Percentiles rank a stretch among this genome's conserved stretches.
Conservation (phyloP, 2,797 vertebrate species). For the Betta splendens region DNA sequence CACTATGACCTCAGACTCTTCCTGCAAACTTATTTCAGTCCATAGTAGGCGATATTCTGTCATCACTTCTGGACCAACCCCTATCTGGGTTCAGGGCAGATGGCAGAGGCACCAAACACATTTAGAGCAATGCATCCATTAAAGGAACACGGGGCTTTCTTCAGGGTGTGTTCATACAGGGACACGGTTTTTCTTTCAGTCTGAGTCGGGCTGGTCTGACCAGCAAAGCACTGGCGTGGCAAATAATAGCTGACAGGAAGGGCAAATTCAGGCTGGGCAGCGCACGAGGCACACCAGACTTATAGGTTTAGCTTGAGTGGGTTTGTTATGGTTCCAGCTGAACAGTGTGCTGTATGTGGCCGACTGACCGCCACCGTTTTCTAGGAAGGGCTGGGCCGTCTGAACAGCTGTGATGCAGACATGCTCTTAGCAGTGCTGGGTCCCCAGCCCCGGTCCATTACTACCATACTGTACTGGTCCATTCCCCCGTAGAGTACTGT, state of each 20-base stretch:
- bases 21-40: slow-evolving; percentile 14
- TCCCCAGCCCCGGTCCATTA: too few relatives aligned
- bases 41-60: slow-evolving; percentile 23
- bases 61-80: slow-evolving; percentile 38
- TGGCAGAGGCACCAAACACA: slow-evolving; percentile 10
- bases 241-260: slow-evolving; percentile 41
- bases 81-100: slow-evolving; percentile 26
- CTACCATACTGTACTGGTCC: too few relatives aligned
- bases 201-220: slow-evolving; percentile 29
- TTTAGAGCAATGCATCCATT: slow-evolving; percentile 18
- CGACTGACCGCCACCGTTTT: slow-evolving; percentile 21
- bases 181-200: slow-evolving; percentile 17
- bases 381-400: slow-evolving; percentile 11
- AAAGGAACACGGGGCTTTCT: slow-evolving; percentile 20
- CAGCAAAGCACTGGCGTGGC: slow-evolving; percentile 26
- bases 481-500: too few relatives aligned
- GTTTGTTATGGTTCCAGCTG: slow-evolving; percentile 46
- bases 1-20: slow-evolving; percentile 1
- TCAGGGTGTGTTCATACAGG: slow-evolving; percentile 25
- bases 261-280: slow-evolving; percentile 45
- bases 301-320: slow-evolving; percentile 33
- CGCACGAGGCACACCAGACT: slow-evolving; percentile 45
- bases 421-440: slow-evolving; percentile 20
- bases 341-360: slow-evolving; percentile 33
- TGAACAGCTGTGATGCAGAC: slow-evolving; percentile 47